Conservation (phyloP, 2,888 invertebrate genomes). For the Euplagia quadripunctaria region DNA sequence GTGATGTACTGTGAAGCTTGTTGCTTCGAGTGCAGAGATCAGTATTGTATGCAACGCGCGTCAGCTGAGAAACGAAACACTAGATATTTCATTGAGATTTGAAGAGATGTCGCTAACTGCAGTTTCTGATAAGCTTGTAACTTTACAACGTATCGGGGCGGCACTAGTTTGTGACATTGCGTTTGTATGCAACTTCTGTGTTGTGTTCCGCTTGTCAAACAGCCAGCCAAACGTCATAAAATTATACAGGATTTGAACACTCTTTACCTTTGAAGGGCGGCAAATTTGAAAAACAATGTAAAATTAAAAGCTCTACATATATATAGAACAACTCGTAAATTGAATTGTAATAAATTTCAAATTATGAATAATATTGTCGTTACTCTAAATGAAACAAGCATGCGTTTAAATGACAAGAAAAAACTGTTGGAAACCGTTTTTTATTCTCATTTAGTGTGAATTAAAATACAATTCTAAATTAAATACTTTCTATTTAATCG, state of each 20-base stretch:
- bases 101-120: slow-evolving; percentile 54
- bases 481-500: slow-evolving; percentile 39
- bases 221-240: background rate
- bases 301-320: slow-evolving; percentile 12
- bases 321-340: background rate
- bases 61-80: slow-evolving; percentile 24
- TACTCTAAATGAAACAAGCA: slow-evolving; percentile 48
- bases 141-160: slow-evolving; percentile 30
- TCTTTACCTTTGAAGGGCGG: background rate
- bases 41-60: slow-evolving; percentile 30
- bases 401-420: slow-evolving; percentile 49
- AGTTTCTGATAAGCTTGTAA: slow-evolving; percentile 36
- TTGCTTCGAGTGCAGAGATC: slow-evolving; percentile 26
- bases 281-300: slow-evolving; percentile 4
- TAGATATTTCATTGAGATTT: slow-evolving; percentile 47
- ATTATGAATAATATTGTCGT: background rate
- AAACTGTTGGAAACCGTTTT: slow-evolving; percentile 26
- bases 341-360: background rate
- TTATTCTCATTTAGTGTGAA: slow-evolving; percentile 47
- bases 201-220: slow-evolving; percentile 12
- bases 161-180: slow-evolving; percentile 27
- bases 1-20: slow-evolving; percentile 32
- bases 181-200: slow-evolving; percentile 20
- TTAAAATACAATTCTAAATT: slow-evolving; percentile 35
- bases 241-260: too few relatives aligned